Base-by-base conservation (phyloP, 2,797 vertebrate genomes). In the Euthynnus affinis region DNA sequence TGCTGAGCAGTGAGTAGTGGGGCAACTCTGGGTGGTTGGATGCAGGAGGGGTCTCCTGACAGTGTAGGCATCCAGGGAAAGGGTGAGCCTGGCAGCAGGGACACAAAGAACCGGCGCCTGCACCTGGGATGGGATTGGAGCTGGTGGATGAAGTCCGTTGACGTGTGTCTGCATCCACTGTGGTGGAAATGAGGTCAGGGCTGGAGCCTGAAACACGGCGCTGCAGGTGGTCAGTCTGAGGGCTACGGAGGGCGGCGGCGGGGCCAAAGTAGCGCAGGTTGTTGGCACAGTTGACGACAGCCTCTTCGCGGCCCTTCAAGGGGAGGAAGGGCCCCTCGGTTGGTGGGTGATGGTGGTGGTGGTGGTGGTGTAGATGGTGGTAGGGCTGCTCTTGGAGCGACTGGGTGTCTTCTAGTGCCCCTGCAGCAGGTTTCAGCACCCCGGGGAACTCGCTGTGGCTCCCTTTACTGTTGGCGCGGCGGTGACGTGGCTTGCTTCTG, bases 241-340 rank as follows among this genome's bases (percentile, higher is more conserved):
- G 98, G 93, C 98, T 99, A 48, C 98, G 96, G 67, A 99, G 95
- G 25, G 98, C 96, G 0, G 97, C 98, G 0, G 98, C 98, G 0
- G 98, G 98, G 12, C 98, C 98, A 9, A 99, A 99, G 88, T 99
- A 99, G 37, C 97, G 94, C 78, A 99, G 90, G 91, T 98, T 99
- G 93, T 97, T 99, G 86, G 98, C 96, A 59, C 98, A 99, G 89
- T 93, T 96, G 32, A 97, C 97, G 0, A 98, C 96, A 0, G 94
- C 94, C 71, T 97, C 95, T 82, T 97, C 97, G 0, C 97, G 96
- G 0, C 96, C 94, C 87, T 94, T 92, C 68, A 94, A 51, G 0
- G 93, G 95, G 29, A 95, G 91, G 32, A 92, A 81, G 49, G 93
- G 91, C n/a, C 88, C 93, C 76, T 93, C 89, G 3, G 78, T 65